phyloP scores from a whole-genome alignment of 2,888 invertebrate species.

The Mimumesa dahlbomi region DNA sequence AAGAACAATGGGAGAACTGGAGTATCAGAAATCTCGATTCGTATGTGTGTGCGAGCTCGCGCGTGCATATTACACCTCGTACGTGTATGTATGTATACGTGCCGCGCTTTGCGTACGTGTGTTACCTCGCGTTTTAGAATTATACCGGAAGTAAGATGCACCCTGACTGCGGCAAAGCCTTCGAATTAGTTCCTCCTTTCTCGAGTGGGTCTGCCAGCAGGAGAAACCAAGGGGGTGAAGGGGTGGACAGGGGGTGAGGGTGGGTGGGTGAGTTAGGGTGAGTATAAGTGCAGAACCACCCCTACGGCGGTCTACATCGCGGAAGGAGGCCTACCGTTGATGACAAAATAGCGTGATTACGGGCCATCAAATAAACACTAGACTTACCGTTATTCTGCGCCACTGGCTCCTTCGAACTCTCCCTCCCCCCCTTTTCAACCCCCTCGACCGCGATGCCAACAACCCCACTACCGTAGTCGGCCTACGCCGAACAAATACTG shows the following conservation, averaged over 20 bases:
- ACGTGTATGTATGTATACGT: slow-evolving; percentile 29
- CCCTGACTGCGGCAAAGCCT: slow-evolving; percentile 64
- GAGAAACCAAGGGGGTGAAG: no score
- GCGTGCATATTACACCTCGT: slow-evolving; percentile 14
- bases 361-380: slow-evolving; percentile 79
- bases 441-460: slow-evolving; percentile 57
- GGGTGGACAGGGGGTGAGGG: no score
- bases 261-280: slow-evolving; percentile 63
- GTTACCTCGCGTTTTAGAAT: slow-evolving; percentile 49
- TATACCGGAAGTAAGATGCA: slow-evolving; percentile 70
- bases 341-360: slow-evolving; percentile 80
- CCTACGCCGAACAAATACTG: slow-evolving; percentile 62
- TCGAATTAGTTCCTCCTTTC: slow-evolving; percentile 70
- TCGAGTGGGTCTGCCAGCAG: slow-evolving; percentile 44
- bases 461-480: slow-evolving; percentile 50
- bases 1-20: slow-evolving; percentile 36
- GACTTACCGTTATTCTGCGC: slow-evolving; percentile 77
- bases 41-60: slow-evolving; percentile 6
- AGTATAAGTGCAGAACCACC: slow-evolving; percentile 67
- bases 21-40: slow-evolving; percentile 59
- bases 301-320: slow-evolving; percentile 68
- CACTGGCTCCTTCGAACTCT: slow-evolving; percentile 69
- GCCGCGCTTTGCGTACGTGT: slow-evolving; percentile 26
- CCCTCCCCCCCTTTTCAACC: slow-evolving; percentile 17
- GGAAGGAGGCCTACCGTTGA: slow-evolving; percentile 76